A percentile compares a stretch with the other conserved stretches of the same genome.
phyloP scores from a whole-genome alignment of 2,113 vertebrate species.

The Fregetta grallaria region DNA sequence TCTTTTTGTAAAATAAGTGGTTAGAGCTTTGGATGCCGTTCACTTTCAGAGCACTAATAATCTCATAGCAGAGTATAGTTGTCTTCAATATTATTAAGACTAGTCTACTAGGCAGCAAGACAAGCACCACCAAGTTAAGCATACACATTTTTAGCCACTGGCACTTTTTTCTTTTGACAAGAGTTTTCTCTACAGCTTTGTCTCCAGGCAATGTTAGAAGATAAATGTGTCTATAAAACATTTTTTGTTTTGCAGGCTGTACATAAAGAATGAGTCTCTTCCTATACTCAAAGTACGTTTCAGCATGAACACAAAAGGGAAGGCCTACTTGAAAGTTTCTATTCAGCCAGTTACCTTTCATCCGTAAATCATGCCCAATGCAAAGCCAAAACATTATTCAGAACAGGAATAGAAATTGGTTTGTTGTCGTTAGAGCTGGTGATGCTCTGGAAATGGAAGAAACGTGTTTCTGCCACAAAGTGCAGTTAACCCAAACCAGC shows the following conservation, averaged over 20 bases:
- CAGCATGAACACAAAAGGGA: neutral
- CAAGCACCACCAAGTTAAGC: neutral
- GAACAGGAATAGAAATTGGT: neutral
- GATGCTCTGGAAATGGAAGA: neutral
- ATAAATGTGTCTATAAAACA: neutral
- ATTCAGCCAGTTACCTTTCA: neutral
- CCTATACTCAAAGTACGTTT: neutral
- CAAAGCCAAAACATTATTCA: neutral
- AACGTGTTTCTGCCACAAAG: neutral
- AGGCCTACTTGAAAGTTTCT: neutral
- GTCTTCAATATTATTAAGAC: neutral
- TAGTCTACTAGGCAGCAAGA: neutral
- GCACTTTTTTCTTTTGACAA: neutral
- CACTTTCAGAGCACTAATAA: neutral
- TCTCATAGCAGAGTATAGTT: neutral
- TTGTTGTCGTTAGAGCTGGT: neutral
- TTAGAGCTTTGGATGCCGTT: neutral
- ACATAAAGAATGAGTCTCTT: neutral
- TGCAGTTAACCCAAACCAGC: neutral
- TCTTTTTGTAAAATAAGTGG: neutral
- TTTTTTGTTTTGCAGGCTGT: neutral
- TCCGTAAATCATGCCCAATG: neutral
- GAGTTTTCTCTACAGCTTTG: neutral
- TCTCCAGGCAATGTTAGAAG: neutral
- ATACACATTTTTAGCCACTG: neutral